Evolutionary conservation across 2,113 vertebrate species (phyloP).

Genomic region (Zosterops pallidus): DNA sequence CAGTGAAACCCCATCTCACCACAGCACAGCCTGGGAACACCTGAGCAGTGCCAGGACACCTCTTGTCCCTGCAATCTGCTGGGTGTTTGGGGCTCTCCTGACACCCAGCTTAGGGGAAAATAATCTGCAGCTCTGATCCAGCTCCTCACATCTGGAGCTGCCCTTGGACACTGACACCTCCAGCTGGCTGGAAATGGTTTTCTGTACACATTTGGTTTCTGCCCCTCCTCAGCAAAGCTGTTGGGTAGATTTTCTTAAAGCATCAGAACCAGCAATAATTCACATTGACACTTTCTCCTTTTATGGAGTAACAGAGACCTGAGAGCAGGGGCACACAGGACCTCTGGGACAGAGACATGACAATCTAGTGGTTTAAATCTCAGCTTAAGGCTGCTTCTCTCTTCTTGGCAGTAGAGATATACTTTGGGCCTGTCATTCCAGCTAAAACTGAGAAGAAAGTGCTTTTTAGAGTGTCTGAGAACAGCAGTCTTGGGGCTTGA

Average conservation of each 20-base stretch:
- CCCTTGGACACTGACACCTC: background rate
- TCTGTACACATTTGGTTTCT: background rate
- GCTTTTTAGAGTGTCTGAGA: background rate
- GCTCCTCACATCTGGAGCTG: background rate
- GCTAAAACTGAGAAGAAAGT: background rate
- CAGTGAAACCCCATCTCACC: background rate
- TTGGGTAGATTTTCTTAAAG: background rate
- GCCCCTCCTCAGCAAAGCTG: background rate
- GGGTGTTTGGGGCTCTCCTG: background rate
- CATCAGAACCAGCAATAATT: background rate
- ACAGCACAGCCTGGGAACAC: background rate
- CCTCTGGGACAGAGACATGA: background rate
- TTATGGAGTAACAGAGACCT: background rate
- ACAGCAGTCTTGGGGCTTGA: background rate
- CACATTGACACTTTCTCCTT: background rate
- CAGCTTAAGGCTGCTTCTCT: background rate
- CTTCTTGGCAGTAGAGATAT: background rate
- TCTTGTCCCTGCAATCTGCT: rapidly evolving
- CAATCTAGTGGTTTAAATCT: background rate
- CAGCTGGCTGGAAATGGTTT: background rate
- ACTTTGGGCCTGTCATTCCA: background rate
- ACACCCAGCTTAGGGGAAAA: background rate
- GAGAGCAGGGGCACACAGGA: background rate
- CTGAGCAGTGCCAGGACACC: background rate
- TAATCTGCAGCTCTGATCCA: background rate